Percentiles rank a stretch among this genome's conserved stretches.
Conservation (phyloP, 1,140 invertebrate genomes). For the Musca domestica region DNA sequence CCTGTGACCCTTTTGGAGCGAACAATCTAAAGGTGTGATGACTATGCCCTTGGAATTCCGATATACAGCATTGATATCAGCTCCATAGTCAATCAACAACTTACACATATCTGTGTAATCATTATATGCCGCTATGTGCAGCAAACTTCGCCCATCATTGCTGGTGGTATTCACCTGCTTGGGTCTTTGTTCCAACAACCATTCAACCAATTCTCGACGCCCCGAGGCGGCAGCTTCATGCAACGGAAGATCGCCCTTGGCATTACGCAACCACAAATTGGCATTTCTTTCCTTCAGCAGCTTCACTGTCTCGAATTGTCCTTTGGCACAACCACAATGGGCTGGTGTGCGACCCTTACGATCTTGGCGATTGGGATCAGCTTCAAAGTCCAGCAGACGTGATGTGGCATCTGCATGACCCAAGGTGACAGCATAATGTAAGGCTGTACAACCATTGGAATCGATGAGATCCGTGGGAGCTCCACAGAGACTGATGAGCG, state of each 20-base stretch:
- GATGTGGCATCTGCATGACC: conserved; percentile 92
- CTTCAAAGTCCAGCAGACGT: conserved; percentile 82
- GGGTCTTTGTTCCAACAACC: conserved; percentile 79
- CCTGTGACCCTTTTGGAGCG: conserved; percentile 77
- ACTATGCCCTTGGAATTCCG: conserved; percentile 76
- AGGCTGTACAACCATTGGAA: conserved; percentile 87
- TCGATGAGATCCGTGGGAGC: conserved; percentile 83
- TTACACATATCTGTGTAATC: conserved; percentile 95
- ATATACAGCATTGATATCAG: conserved; percentile 79
- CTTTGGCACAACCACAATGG: conserved; percentile 89
- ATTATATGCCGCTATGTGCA: conserved; percentile 92
- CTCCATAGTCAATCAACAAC: conserved; percentile 76
- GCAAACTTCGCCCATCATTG: conserved; percentile 85
- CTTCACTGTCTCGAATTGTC: conserved; percentile 70
- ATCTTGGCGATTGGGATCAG: conserved; percentile 89
- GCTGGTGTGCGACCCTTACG: conserved; percentile 80
- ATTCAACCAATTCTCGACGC: conserved; percentile 79
- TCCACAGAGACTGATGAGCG: conserved; percentile 83
- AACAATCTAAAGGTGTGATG: conserved; percentile 88
- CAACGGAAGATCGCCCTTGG: conserved; percentile 84
- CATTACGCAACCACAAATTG: conserved; percentile 90
- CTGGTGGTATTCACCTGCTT: conserved; percentile 86
- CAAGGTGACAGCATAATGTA: conserved; percentile 94
- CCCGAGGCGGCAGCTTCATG: conserved; percentile 95
- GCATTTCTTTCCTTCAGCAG: conserved; percentile 72